Conservation (phyloP, 2,797 vertebrate genomes). For the Danio tinwini region DNA sequence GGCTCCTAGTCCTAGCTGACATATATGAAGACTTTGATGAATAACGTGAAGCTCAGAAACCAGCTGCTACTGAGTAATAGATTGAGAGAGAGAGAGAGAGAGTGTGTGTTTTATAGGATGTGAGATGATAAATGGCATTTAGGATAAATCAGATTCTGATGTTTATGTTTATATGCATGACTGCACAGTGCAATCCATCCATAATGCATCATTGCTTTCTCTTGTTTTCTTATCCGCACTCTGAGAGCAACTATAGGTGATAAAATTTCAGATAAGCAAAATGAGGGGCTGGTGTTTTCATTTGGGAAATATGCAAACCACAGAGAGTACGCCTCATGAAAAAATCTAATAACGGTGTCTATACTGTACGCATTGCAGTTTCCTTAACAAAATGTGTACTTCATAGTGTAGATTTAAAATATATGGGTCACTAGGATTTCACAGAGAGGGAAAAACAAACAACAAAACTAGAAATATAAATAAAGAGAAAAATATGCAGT, state of each 20-base stretch:
- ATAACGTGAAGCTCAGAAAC: conserved; percentile 56
- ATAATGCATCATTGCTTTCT: conserved; percentile 68
- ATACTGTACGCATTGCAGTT: conserved; percentile 58
- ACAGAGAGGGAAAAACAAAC: conserved; percentile 39
- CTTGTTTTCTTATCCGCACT: conserved; percentile 60
- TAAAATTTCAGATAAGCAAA: conserved; percentile 79
- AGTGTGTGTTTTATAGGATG: conserved; percentile 63
- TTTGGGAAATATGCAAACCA: conserved; percentile 69
- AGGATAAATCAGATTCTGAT: conserved; percentile 75
- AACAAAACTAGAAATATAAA: conserved; percentile 57
- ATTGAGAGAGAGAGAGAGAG: conserved; percentile 36
- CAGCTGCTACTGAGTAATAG: conserved; percentile 42
- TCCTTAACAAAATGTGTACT: conserved; percentile 63
- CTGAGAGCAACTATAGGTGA: conserved; percentile 64
- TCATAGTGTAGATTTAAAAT: conserved; percentile 74
- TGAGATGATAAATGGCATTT: conserved; percentile 68
- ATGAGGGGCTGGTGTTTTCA: conserved; percentile 76
- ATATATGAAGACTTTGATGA: conserved; percentile 43
- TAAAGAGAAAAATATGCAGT: conserved; percentile 71
- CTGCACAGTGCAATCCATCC: conserved; percentile 74
- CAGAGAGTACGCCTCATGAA: conserved; percentile 64
- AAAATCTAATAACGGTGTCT: conserved; percentile 74
- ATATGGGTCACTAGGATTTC: conserved; percentile 82
- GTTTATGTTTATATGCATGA: conserved; percentile 71
- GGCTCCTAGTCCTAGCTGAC: conserved; percentile 65